Evolutionary conservation across 2,113 vertebrate genomes (phyloP).

Genomic region (Eulacestoma nigropectus): DNA sequence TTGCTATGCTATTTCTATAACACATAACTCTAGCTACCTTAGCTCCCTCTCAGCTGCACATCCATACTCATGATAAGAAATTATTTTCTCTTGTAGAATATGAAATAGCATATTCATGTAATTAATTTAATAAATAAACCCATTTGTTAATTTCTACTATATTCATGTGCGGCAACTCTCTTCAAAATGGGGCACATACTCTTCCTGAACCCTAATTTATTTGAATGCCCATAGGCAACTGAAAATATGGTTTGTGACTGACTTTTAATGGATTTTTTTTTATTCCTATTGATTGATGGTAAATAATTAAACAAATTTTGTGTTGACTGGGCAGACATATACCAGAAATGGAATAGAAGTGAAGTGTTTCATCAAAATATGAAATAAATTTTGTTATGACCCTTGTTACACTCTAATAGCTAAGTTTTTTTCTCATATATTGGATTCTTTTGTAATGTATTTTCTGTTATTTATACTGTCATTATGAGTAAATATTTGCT

Average conservation of each 20-base stretch:
- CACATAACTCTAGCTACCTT: neutral
- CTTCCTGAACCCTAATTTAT: neutral
- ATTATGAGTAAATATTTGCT: neutral
- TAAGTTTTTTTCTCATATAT: neutral
- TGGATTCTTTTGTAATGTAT: neutral
- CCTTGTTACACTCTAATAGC: neutral
- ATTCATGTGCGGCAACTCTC: fast-evolving
- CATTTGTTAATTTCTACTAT: neutral
- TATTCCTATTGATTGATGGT: neutral
- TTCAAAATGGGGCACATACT: neutral
- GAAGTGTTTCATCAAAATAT: neutral
- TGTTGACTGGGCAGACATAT: neutral
- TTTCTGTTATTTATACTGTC: neutral
- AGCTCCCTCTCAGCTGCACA: neutral
- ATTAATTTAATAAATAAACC: neutral
- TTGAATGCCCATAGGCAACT: neutral
- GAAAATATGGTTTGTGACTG: neutral
- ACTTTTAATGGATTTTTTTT: neutral
- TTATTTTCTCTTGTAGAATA: neutral
- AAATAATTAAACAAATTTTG: neutral
- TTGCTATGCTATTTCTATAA: neutral
- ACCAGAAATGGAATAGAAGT: neutral
- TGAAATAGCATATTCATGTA: neutral
- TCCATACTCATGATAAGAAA: neutral
- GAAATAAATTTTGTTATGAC: neutral